Conservation (phyloP, 2,888 invertebrate genomes). For the Brachypterus glaber region DNA sequence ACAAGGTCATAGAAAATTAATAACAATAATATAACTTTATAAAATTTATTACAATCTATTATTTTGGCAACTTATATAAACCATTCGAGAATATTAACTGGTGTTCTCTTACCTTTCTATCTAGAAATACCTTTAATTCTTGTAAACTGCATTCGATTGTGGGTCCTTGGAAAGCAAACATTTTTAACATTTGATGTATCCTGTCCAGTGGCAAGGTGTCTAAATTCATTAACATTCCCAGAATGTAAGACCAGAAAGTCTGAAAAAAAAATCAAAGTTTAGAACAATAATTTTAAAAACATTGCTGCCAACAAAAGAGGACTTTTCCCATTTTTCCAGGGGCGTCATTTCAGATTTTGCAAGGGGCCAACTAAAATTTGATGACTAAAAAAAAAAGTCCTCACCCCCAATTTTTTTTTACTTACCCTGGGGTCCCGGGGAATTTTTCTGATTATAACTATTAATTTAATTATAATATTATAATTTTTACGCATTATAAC, state of each 20-base stretch:
- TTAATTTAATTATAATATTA: no score
- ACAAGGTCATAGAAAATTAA: no score
- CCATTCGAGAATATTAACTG: constrained; percentile 77
- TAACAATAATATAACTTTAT: no score
- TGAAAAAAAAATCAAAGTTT: constrained; percentile 30
- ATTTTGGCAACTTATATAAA: constrained; percentile 77
- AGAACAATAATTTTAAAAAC: constrained; percentile 1
- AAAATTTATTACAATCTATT: no score
- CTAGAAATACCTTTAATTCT: constrained; percentile 81
- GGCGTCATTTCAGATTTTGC: no score
- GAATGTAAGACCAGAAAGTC: constrained; percentile 94
- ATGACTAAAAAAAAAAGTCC: no score
- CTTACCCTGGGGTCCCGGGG: no score
- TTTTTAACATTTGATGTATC: constrained; percentile 92
- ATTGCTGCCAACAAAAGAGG: constrained; percentile 2
- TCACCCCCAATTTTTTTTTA: no score
- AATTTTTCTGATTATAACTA: no score
- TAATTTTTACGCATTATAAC: no score
- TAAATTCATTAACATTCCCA: constrained; percentile 92
- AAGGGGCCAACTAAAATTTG: no score
- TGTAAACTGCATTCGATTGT: constrained; percentile 79
- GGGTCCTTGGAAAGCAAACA: constrained; percentile 92
- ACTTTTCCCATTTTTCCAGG: no score
- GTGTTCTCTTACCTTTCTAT: constrained; percentile 87
- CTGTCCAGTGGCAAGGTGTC: constrained; percentile 84